A percentile compares a stretch with the other conserved stretches of the same genome.
phyloP scores from a whole-genome alignment of 1,140 invertebrate species.

The Probaryconus sp. region DNA sequence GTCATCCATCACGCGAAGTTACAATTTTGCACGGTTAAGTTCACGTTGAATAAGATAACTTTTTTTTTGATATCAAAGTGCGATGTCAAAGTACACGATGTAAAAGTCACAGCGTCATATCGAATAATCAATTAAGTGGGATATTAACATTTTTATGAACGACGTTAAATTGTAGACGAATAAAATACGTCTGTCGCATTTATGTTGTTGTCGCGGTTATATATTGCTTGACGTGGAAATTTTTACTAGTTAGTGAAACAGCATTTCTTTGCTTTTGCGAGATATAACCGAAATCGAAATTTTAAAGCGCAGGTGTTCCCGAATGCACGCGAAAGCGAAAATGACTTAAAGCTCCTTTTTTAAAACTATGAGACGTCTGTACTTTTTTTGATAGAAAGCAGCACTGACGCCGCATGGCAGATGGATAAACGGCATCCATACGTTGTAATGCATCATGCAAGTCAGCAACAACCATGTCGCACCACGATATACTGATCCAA shows the following conservation, averaged over 20 bases:
- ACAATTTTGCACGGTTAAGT: slow-evolving; percentile 20
- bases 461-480: slow-evolving; percentile 28
- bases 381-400: slow-evolving; percentile 32
- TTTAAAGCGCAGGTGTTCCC: slow-evolving; percentile 10
- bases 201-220: not conserved
- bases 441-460: slow-evolving; percentile 41
- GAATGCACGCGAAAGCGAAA: slow-evolving; percentile 1
- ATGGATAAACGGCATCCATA: slow-evolving; percentile 47
- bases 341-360: slow-evolving; percentile 16
- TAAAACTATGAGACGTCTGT: slow-evolving; percentile 8
- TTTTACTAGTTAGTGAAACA: no score
- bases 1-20: slow-evolving; percentile 34
- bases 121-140: slow-evolving; percentile 43
- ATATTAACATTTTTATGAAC: slow-evolving; percentile 39
- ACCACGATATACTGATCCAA: slow-evolving; percentile 16
- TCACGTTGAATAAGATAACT: slow-evolving; percentile 31
- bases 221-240: not conserved
- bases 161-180: slow-evolving; percentile 3
- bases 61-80: slow-evolving; percentile 32
- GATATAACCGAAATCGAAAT: slow-evolving; percentile 11
- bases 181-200: slow-evolving; percentile 6
- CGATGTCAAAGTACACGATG: slow-evolving; percentile 30
- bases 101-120: slow-evolving; percentile 42
- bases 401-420: slow-evolving; percentile 19
- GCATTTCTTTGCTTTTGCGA: no score